A percentile compares a stretch with the other conserved stretches of the same genome.
These are phyloP conservation scores for Takifugu flavidus DNA, from an alignment of 2,113 vertebrate genomes.

Conservation along the genomic window DNA sequence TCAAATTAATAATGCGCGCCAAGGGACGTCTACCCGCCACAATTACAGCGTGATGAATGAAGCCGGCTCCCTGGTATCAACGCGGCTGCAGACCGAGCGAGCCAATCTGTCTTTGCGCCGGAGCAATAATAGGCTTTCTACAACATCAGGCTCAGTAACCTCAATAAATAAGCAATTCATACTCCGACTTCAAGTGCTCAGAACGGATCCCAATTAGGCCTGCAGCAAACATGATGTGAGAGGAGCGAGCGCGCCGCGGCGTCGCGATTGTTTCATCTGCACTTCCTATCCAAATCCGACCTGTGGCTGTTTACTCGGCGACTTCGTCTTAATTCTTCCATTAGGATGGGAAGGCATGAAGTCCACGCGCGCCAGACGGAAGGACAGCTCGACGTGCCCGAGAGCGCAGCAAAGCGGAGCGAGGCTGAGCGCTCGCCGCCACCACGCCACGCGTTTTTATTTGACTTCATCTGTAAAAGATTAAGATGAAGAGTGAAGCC, in stretches of 20 bases:
- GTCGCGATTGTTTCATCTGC: slow-evolving; percentile 20
- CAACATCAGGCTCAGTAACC: slow-evolving; percentile 48
- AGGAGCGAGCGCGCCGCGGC: slow-evolving; percentile 7
- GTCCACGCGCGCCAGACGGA: background rate
- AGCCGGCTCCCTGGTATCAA: slow-evolving; percentile 9
- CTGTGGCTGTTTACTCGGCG: background rate
- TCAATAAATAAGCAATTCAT: slow-evolving; percentile 64
- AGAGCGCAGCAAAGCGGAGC: background rate
- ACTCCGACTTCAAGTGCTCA: slow-evolving; percentile 29
- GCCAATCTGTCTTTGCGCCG: slow-evolving; percentile 49
- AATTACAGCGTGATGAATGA: slow-evolving; percentile 8
- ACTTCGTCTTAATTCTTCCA: background rate
- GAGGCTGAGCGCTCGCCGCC: background rate
- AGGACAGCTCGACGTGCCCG: background rate
- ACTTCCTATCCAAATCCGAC: slow-evolving; percentile 23
- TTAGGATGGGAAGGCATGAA: background rate
- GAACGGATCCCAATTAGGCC: slow-evolving; percentile 38
- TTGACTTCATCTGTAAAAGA: slow-evolving; percentile 16
- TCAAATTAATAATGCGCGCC: background rate
- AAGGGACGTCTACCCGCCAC: slow-evolving; percentile 2
- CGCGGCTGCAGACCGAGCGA: slow-evolving; percentile 39
- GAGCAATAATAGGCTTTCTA: slow-evolving; percentile 52
- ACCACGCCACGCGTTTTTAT: slow-evolving; percentile 10
- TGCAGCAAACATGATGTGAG: slow-evolving; percentile 27
- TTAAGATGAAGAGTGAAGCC: slow-evolving; percentile 23